Conservation (phyloP, 2,113 vertebrate species). For the Brachypteracias leptosomus region DNA sequence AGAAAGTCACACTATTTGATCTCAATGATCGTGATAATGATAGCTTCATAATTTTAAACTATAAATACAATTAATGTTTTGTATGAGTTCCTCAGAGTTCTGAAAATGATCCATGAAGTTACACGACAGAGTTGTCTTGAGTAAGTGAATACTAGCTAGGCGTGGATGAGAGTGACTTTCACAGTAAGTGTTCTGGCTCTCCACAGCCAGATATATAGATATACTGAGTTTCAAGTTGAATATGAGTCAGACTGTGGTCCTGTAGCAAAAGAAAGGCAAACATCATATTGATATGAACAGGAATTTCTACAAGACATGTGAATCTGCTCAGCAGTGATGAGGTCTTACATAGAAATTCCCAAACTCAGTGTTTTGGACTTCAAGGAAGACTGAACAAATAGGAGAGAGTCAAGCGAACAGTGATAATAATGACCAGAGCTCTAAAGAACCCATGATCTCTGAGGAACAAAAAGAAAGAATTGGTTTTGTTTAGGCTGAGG, state of each 20-base stretch:
- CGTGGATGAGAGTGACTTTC: background rate
- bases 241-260: background rate
- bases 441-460: background rate
- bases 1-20: background rate
- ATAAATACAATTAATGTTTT: background rate
- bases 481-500: background rate
- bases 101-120: background rate
- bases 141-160: background rate
- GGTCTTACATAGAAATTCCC: background rate
- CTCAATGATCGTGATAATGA: background rate
- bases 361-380: background rate
- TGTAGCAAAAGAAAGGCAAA: background rate
- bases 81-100: background rate
- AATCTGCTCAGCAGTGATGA: background rate
- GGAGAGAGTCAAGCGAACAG: background rate
- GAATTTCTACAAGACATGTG: background rate
- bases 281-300: background rate
- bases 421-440: background rate
- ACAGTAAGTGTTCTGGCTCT: background rate
- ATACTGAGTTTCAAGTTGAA: background rate
- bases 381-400: background rate
- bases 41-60: background rate
- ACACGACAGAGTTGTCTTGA: background rate
- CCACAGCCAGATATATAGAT: background rate
- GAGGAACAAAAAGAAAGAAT: background rate